These are phyloP conservation scores for Indri indri DNA, from an alignment of 2,113 vertebrate genomes.

Conservation along the genomic window DNA sequence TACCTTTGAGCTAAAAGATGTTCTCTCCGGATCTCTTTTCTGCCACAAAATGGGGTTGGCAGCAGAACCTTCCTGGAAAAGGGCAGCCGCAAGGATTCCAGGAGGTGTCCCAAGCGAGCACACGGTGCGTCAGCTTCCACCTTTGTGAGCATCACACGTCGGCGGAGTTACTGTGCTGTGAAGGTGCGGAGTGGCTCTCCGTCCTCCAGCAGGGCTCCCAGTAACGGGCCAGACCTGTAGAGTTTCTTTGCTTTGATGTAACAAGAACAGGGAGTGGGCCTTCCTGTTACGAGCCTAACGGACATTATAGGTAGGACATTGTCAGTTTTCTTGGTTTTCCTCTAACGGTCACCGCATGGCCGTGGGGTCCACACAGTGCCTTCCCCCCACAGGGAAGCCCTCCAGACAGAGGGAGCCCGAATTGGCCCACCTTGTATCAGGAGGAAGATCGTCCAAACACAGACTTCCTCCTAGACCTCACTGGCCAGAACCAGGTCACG, in stretches of 20 bases:
- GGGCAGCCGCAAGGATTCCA: background rate
- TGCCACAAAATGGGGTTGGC: background rate
- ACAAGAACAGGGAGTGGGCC: background rate
- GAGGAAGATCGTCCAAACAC: background rate
- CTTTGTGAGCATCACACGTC: fast-evolving
- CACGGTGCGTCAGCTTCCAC: no score
- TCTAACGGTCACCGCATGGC: background rate
- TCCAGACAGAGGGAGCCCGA: background rate
- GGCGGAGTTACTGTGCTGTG: background rate
- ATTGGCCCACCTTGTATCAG: background rate
- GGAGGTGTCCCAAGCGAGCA: background rate
- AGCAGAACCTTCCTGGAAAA: no score
- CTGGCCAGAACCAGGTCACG: background rate
- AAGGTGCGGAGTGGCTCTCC: background rate
- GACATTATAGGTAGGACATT: background rate
- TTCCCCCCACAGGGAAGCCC: background rate
- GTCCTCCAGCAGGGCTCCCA: background rate
- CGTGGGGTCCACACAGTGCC: background rate
- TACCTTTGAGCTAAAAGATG: background rate
- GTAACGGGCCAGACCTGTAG: background rate
- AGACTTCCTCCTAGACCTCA: background rate
- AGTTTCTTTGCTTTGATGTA: background rate
- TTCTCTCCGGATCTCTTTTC: background rate
- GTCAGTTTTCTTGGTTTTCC: background rate
- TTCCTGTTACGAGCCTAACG: background rate